These are phyloP conservation scores for Pempheris klunzingeri DNA, from an alignment of 2,797 vertebrate species.

Conservation along the genomic window DNA sequence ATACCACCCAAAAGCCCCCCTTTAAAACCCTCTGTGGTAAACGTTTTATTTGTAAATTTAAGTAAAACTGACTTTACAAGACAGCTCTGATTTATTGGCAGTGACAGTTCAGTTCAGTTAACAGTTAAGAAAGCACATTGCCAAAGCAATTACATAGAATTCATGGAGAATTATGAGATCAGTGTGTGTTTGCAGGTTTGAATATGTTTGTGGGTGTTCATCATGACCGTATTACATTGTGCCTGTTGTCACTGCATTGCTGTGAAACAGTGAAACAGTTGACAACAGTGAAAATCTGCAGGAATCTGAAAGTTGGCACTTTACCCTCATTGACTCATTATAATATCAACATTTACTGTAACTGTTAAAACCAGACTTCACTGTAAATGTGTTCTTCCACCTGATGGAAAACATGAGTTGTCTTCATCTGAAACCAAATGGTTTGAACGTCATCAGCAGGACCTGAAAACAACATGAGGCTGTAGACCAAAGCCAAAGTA, in stretches of 20 bases:
- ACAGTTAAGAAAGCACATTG: background rate
- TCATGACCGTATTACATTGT: background rate
- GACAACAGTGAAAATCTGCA: background rate
- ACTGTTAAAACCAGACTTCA: background rate
- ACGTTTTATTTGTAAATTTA: background rate
- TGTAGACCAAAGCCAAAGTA: background rate
- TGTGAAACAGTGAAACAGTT: too few species aligned
- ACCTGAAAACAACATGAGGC: constrained; percentile 27
- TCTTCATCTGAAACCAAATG: constrained; percentile 13
- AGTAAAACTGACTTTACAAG: background rate
- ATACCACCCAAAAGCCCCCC: too few species aligned
- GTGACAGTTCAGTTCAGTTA: too few species aligned
- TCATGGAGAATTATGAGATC: background rate
- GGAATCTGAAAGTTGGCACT: background rate
- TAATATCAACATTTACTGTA: background rate
- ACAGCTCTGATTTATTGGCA: background rate
- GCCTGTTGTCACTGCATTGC: background rate
- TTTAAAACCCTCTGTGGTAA: background rate
- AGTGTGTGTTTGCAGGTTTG: background rate
- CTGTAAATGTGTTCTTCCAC: background rate
- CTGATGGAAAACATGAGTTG: too few species aligned
- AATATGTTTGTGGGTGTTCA: background rate
- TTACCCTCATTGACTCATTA: background rate
- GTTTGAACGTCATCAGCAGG: constrained; percentile 16
- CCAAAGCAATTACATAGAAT: background rate